Evolutionary conservation across 92 coral and sea anemone species (phyloP), one percentile per base, ranked within the genome.

Genomic region (Palythoa grandiflora): DNA sequence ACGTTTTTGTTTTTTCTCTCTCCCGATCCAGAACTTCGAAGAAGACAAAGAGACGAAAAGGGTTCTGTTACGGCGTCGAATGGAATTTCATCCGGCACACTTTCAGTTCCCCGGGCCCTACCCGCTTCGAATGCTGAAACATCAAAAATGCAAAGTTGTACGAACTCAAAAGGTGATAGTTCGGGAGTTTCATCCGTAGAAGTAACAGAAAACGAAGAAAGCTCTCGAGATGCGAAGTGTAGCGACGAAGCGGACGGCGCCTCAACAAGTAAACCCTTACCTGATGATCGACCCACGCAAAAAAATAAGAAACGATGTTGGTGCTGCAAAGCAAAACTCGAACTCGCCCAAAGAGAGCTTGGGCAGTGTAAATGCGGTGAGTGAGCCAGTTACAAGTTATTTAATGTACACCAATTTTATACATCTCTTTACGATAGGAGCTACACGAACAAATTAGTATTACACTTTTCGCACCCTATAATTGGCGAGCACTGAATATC

Each of bases 251-350:
- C 87, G 8, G 66, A 59, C 48, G 94, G 78, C 17, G 71, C 84
- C 28, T 71, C 86, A 5, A 38, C 38, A 37, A 87, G 48, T 72
- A 73, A 44, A 14, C 50, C 81, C 19, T 17, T 84, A 12, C 81
- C 88, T 59, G 88, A 91, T 5, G 90, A 95, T 73, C 77, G 88
- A 57, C 96, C 98, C 19, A 71, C 77, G 35, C 98, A 95, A 84
- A 95, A 95, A 87, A 95, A 95, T 78, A 87, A 88, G 61, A 95
- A 95, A 83, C 91, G 96, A 8, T 95, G 98, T 52, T 95, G 98
- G 98, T 91, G 76, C 5, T 95, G 98, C 77, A 93, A 95, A 75
- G 94, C 98, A 1, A 95, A 91, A 84, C 91, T 95, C 53, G 98
- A 95, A 90, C 93, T 95, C 52, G 98, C 98, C 6, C 98, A 95